These are phyloP conservation scores for Tautogolabrus adspersus DNA, from an alignment of 2,113 vertebrate genomes.

Conservation along the genomic window DNA sequence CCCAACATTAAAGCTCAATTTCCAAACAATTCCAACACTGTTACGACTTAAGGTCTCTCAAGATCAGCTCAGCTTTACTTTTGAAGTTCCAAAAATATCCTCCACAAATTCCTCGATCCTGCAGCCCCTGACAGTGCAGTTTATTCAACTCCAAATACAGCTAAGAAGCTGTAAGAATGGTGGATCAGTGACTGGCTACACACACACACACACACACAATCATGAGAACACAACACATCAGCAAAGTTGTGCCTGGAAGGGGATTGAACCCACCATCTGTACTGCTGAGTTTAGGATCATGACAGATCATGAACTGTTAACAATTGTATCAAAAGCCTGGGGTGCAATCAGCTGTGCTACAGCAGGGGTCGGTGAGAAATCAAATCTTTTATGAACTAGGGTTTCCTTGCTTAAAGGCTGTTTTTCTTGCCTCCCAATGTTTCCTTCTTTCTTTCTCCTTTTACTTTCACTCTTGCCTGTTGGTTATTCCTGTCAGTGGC, in stretches of 20 bases:
- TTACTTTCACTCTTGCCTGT: constrained; percentile 44
- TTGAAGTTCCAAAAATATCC: constrained; percentile 11
- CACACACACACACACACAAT: constrained; percentile 12
- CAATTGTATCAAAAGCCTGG: constrained; percentile 60
- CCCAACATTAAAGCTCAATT: not conserved
- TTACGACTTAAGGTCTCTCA: not conserved
- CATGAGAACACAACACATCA: constrained; percentile 40
- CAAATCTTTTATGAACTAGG: constrained; percentile 32
- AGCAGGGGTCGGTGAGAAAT: constrained; percentile 35
- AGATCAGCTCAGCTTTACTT: constrained; percentile 16
- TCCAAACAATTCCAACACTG: not conserved
- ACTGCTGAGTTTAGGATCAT: constrained; percentile 49
- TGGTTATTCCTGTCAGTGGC: constrained; percentile 65
- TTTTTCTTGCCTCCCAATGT: constrained; percentile 4
- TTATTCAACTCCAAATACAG: constrained; percentile 36
- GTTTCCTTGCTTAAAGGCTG: constrained; percentile 9
- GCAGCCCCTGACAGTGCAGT: constrained; percentile 14
- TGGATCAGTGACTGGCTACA: constrained; percentile 37
- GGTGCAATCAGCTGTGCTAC: constrained; percentile 50
- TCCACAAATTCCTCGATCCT: constrained; percentile 6
- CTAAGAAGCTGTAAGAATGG: constrained; percentile 32
- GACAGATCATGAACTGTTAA: constrained; percentile 64
- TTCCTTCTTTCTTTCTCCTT: constrained; percentile 1
- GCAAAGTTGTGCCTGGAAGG: constrained; percentile 30
- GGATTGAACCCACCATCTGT: constrained; percentile 41